Evolutionary conservation across 2,888 invertebrate species (phyloP).

Genomic region (Drosophila meridiana): DNA sequence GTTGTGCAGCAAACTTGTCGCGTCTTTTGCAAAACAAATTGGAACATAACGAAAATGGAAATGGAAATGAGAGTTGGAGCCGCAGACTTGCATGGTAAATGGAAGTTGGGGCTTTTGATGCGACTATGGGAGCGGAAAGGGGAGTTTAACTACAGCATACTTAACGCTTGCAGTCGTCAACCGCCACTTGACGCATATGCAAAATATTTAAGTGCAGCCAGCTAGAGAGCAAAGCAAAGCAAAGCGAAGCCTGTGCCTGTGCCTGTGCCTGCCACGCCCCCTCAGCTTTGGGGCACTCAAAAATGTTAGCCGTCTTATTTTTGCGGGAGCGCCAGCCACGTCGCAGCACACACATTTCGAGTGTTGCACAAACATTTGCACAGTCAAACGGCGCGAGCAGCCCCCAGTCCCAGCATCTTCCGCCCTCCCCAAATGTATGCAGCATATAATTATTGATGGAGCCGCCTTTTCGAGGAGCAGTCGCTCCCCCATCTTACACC

Average conservation of each 20-base stretch:
- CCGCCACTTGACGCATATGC: constrained; percentile 74
- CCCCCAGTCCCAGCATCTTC: constrained; percentile 9
- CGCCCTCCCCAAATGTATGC: constrained; percentile 63
- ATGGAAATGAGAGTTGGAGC: constrained; percentile 1
- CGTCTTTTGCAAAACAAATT: constrained; percentile 44
- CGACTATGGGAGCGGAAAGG: neutral
- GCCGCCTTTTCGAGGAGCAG: constrained; percentile 32
- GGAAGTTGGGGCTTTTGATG: neutral
- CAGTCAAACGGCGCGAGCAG: constrained; percentile 65
- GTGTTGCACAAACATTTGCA: constrained; percentile 77
- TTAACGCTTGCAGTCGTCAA: constrained; percentile 56
- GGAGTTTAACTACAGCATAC: constrained; percentile 51
- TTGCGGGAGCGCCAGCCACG: constrained; percentile 41
- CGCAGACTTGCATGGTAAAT: neutral
- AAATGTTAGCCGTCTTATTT: constrained; percentile 74
- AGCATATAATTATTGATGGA: constrained; percentile 79
- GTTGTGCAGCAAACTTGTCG: constrained; percentile 38
- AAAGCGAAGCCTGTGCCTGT: constrained; percentile 47
- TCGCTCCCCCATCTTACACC: too few species aligned
- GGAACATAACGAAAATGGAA: constrained; percentile 25
- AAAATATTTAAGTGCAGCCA: constrained; percentile 77
- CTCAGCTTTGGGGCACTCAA: constrained; percentile 60
- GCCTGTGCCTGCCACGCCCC: neutral
- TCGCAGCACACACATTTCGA: constrained; percentile 48
- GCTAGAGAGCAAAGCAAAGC: constrained; percentile 76